phyloP scores from a whole-genome alignment of 2,888 invertebrate species.

The Tanypteryx hageni region DNA sequence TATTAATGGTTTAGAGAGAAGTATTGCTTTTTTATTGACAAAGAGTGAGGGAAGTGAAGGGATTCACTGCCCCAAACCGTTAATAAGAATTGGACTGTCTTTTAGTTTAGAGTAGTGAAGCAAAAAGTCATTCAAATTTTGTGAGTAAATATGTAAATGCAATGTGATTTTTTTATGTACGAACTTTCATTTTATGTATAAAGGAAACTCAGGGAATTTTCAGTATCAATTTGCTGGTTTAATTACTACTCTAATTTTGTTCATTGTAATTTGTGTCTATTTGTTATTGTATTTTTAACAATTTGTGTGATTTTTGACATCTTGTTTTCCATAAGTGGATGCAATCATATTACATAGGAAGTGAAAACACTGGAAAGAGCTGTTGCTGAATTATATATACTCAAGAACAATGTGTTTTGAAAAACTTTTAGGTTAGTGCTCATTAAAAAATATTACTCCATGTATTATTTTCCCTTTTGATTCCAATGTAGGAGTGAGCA shows the following conservation, averaged over 20 bases:
- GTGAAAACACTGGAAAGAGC: conserved; percentile 35
- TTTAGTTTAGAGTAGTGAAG: conserved; percentile 34
- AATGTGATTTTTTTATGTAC: conserved; percentile 49
- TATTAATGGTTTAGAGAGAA: conserved; percentile 20
- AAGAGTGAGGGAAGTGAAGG: conserved; percentile 10
- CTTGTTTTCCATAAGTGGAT: conserved; percentile 58
- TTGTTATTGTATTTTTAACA: conserved; percentile 61
- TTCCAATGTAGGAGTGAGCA: conserved; percentile 13
- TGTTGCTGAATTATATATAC: conserved; percentile 30
- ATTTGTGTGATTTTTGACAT: conserved; percentile 62
- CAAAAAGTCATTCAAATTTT: conserved; percentile 53
- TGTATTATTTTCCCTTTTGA: conserved; percentile 20
- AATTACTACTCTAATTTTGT: conserved; percentile 62
- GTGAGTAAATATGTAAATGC: conserved; percentile 42
- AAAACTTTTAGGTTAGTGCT: conserved; percentile 5
- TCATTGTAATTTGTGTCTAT: conserved; percentile 58
- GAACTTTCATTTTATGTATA: conserved; percentile 63
- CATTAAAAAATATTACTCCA: conserved; percentile 28
- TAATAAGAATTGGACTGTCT: conserved; percentile 21
- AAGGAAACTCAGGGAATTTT: conserved; percentile 65
- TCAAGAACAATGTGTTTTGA: conserved; percentile 48
- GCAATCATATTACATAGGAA: conserved; percentile 57
- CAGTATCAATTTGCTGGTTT: conserved; percentile 65
- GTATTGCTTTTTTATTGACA: conserved; percentile 16
- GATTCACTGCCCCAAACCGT: conserved; percentile 30